Evolutionary conservation across 2,797 vertebrate species (phyloP).

Genomic region (Channallabes apus): DNA sequence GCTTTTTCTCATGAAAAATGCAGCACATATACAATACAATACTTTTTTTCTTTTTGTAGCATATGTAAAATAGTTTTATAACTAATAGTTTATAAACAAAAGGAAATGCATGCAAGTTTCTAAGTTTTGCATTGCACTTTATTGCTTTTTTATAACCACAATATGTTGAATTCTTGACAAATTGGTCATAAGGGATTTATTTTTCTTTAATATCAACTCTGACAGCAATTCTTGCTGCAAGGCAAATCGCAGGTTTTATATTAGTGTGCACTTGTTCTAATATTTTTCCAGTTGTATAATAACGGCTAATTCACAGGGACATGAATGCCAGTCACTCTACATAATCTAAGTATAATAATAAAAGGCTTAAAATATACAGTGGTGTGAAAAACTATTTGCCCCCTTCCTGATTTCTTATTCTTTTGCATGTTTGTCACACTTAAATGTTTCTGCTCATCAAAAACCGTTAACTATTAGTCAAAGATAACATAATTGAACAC

Average conservation of each 20-base stretch:
- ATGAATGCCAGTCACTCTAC: not conserved
- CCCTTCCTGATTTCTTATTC: too few relatives aligned
- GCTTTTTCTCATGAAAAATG: too few relatives aligned
- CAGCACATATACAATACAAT: too few relatives aligned
- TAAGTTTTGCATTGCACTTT: not conserved
- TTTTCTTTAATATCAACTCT: not conserved
- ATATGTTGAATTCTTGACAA: not conserved
- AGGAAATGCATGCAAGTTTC: not conserved
- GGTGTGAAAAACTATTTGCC: too few relatives aligned
- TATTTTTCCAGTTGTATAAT: not conserved
- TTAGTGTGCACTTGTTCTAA: not conserved
- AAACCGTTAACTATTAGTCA: too few relatives aligned
- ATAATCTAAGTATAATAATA: constrained; percentile 6
- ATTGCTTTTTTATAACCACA: not conserved
- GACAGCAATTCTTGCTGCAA: not conserved
- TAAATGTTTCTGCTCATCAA: too few relatives aligned
- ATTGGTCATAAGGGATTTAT: not conserved
- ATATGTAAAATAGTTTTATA: too few relatives aligned
- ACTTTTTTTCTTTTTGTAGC: too few relatives aligned
- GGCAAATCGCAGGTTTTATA: not conserved
- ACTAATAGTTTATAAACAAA: not conserved
- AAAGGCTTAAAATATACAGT: not conserved
- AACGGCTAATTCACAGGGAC: not conserved
- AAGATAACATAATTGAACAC: too few relatives aligned
- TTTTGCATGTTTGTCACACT: too few relatives aligned